Base-by-base conservation (phyloP, 2,113 vertebrate species). In the Micromys minutus region DNA sequence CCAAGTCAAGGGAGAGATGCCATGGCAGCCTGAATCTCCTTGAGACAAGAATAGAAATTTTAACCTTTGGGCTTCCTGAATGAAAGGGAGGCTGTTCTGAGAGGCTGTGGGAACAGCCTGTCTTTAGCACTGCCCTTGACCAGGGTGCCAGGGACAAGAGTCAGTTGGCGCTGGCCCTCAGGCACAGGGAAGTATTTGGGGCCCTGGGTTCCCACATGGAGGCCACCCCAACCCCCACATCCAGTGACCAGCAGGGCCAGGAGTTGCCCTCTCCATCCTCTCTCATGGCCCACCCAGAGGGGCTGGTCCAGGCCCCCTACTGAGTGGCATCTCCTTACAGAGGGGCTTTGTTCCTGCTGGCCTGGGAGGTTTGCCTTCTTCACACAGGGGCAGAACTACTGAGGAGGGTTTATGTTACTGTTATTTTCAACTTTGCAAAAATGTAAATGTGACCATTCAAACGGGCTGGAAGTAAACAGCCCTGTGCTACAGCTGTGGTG, bases 401-500 rank as follows among this genome's bases (percentile, higher is more conserved):
- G 63, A 96, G n/a, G 55, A 39, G 3, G 76, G 74, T 87, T 74
- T 65, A 26, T 63, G 31, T 89, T 94, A 57, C 29, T 97, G 74
- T 96, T 67, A 87, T 81, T 87, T 94, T 57, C 96, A 95, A 9
- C 93, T 86, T 95, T 97, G 93, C 98, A 97, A 94, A 97, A 97
- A 90, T 81, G n/a, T 65, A 93, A 98, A 97, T 96, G 97, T 98
- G 97, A 96, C 95, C 95, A 94, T 97, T 98, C 93, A 94, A 16
- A 12, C 39, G 5, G 81, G 42, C 13, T 1, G 83, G 36, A 93
- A 69, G 69, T 26, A 47, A 72, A 85, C 16, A 10, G 34, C 42
- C 13, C 47, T 55, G 93, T n/a, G 36, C 63, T 50, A 5, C 0
- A 1, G 31, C 10, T 10, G 29, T 31, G 71, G 85, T 8, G 9